phyloP scores from a whole-genome alignment of 2,113 vertebrate species.

The Oryctolagus cuniculus region DNA sequence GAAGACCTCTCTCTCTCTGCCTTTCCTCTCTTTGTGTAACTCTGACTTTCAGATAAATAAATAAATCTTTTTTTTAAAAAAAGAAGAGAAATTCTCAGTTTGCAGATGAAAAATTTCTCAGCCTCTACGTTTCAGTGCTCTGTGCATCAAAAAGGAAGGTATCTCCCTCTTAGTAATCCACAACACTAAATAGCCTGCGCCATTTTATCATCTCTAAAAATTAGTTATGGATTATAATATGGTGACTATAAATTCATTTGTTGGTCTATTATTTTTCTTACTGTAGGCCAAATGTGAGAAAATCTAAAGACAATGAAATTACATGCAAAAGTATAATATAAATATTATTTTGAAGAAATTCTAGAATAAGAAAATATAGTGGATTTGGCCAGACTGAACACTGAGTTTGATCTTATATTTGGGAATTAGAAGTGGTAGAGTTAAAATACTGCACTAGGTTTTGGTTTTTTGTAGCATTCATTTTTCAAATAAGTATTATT shows the following conservation, averaged over 20 bases:
- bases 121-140: conserved; percentile 17
- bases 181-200: neutral
- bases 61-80: too few relatives aligned
- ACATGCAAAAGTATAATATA: neutral
- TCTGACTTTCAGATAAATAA: too few relatives aligned
- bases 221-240: conserved; percentile 12
- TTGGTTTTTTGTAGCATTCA: neutral
- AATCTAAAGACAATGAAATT: conserved; percentile 39
- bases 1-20: too few relatives aligned
- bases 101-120: conserved; percentile 47
- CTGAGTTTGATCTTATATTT: neutral
- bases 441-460: conserved; percentile 3
- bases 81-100: conserved; percentile 55
- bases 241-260: neutral
- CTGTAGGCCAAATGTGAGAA: neutral
- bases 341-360: conserved; percentile 46
- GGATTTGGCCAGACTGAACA: neutral
- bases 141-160: conserved; percentile 17
- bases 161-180: neutral
- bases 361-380: neutral
- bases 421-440: neutral
- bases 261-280: conserved; percentile 59
- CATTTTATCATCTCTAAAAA: conserved; percentile 52
- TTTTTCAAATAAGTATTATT: neutral
- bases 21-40: too few relatives aligned